Evolutionary conservation across 2,113 vertebrate genomes (phyloP), one percentile per base, ranked within the genome.

Genomic region (Engystomops pustulosus): DNA sequence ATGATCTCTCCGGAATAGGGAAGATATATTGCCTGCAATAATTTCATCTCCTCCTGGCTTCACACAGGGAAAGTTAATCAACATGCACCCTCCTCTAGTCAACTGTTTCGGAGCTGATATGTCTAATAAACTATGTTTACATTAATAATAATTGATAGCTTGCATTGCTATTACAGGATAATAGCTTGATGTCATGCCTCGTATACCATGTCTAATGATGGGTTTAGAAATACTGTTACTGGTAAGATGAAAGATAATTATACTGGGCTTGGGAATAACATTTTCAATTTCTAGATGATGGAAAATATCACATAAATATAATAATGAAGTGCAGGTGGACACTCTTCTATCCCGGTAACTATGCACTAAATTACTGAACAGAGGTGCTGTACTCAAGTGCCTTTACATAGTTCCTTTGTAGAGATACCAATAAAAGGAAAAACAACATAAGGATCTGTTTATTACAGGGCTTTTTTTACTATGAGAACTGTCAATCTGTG

Each of bases 71-170:
- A 76, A 32, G 47, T 74, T 76, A 53, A 76, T 76, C 45, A 76
- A 76, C 72, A 76, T 76, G 25, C 8, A 32, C 45, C 30, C 8
- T 76, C 45, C 72, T 76, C 45, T 76, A 76, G 72, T 76, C 45
- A 76, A 10, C 72, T 76, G 47, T 53, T 34, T n/a, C 30, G 11
- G 47, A 34, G 30, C 27, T 76, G 72, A 76, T 47, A 76, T 76
- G 72, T 27, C 72, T 34, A 76, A 76, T 76, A 76, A 76, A 76
- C 72, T 76, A 34, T 76, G 45, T 76, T 76, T 76, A 76, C 17
- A 53, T 8, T 76, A 76, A 76, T 53, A 51, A 76, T 76, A 76
- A 76, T 51, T 76, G 47, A 76, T 76, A 36, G 27, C 45, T 53
- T 15, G 41, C 41, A 49, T 74, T 6, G 25, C 23, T 49, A 74